Evolutionary conservation across 2,113 vertebrate genomes (phyloP).

Genomic region (Cygnus buccinator): DNA sequence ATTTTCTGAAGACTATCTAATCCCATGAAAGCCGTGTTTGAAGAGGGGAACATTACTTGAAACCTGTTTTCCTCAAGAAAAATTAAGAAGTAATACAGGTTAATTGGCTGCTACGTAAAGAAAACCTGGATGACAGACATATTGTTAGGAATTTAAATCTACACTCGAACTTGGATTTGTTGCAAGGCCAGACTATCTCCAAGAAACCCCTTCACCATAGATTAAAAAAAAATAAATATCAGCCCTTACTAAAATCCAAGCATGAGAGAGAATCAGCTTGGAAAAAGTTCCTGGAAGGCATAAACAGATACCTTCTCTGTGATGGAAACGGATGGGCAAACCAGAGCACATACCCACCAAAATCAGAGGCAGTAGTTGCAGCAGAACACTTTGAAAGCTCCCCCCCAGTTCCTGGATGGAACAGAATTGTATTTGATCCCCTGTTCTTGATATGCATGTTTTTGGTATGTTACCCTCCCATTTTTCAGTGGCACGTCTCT

Average conservation of each 20-base stretch:
- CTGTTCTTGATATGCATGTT: background rate
- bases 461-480: rapidly evolving
- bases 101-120: background rate
- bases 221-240: background rate
- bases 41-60: background rate
- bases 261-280: background rate
- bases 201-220: background rate
- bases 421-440: rapidly evolving
- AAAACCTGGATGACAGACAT: background rate
- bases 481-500: too few species aligned
- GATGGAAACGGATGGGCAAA: background rate
- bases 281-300: background rate
- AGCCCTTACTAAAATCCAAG: background rate
- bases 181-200: constrained; percentile 3
- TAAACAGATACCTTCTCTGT: background rate
- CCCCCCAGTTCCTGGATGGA: background rate
- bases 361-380: rapidly evolving
- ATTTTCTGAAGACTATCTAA: background rate
- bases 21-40: background rate
- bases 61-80: background rate
- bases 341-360: background rate
- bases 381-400: background rate
- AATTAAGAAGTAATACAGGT: background rate
- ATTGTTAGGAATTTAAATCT: background rate
- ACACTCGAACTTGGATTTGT: background rate